Percentiles rank a stretch among this genome's conserved stretches.
phyloP scores from a whole-genome alignment of 1,140 invertebrate genomes.

The Heliconius hermathena region DNA sequence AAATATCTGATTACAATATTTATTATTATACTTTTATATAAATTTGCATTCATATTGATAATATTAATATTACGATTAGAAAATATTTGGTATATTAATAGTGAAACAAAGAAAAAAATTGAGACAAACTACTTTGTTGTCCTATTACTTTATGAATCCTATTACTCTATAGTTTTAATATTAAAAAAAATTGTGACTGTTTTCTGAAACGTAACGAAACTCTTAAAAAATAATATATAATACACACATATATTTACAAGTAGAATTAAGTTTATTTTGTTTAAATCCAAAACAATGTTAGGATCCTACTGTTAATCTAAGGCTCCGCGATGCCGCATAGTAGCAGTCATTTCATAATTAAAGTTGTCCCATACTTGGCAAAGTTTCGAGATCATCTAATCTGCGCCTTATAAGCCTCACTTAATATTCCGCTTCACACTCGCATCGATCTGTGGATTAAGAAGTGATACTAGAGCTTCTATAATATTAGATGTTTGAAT shows the following conservation, averaged over 20 bases:
- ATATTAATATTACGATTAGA: too few species aligned
- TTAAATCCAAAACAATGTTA: background rate
- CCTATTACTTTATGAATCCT: too few species aligned
- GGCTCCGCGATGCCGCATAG: conserved; percentile 26
- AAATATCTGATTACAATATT: background rate
- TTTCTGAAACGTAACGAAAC: too few species aligned
- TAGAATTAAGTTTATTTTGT: background rate
- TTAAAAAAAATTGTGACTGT: too few species aligned
- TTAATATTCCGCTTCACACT: conserved; percentile 69
- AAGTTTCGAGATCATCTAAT: conserved; percentile 63
- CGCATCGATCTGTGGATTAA: conserved; percentile 55
- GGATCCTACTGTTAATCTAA: background rate
- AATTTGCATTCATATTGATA: too few species aligned
- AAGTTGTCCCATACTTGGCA: conserved; percentile 57
- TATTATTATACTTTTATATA: background rate
- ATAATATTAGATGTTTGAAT: background rate
- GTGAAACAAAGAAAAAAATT: too few species aligned
- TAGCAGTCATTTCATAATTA: conserved; percentile 56
- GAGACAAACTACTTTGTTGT: too few species aligned
- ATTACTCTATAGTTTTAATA: too few species aligned
- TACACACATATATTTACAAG: background rate
- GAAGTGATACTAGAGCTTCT: conserved; percentile 39
- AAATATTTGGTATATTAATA: too few species aligned
- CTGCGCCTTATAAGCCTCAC: conserved; percentile 51
- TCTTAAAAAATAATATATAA: too few species aligned